These are phyloP conservation scores for Sapayoa aenigma DNA, from an alignment of 2,113 vertebrate genomes.

Conservation along the genomic window DNA sequence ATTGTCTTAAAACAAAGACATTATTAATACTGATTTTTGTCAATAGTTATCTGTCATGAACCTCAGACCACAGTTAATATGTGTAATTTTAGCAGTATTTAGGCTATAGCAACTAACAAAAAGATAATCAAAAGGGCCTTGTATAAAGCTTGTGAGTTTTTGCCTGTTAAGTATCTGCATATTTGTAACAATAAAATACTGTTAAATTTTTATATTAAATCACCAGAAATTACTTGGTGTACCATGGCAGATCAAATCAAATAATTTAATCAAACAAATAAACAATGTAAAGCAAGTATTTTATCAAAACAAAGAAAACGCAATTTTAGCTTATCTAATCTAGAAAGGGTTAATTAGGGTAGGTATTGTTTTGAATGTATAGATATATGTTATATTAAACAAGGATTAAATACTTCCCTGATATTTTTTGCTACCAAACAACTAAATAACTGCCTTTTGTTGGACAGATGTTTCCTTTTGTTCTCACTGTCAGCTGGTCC, in stretches of 20 bases:
- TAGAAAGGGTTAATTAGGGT: background rate
- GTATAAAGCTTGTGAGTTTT: background rate
- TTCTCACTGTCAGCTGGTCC: background rate
- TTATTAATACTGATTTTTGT: background rate
- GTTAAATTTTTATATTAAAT: background rate
- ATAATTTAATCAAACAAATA: background rate
- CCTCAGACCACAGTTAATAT: background rate
- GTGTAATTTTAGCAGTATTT: background rate
- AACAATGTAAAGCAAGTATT: background rate
- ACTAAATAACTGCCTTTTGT: background rate
- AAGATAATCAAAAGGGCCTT: background rate
- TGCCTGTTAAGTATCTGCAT: background rate
- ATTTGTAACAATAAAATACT: background rate
- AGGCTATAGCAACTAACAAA: background rate
- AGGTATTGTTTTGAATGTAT: background rate
- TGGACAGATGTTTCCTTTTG: rapidly evolving
- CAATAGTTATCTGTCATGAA: background rate
- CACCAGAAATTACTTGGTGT: background rate
- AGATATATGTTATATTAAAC: background rate
- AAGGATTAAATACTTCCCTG: background rate
- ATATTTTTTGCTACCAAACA: background rate
- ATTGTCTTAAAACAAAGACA: too few relatives aligned
- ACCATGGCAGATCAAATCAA: background rate
- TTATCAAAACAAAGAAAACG: background rate
- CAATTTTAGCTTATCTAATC: background rate